Evolutionary conservation across 2,888 invertebrate genomes (phyloP), one percentile per base, ranked within the genome.

Genomic region (Hipparchia semele): DNA sequence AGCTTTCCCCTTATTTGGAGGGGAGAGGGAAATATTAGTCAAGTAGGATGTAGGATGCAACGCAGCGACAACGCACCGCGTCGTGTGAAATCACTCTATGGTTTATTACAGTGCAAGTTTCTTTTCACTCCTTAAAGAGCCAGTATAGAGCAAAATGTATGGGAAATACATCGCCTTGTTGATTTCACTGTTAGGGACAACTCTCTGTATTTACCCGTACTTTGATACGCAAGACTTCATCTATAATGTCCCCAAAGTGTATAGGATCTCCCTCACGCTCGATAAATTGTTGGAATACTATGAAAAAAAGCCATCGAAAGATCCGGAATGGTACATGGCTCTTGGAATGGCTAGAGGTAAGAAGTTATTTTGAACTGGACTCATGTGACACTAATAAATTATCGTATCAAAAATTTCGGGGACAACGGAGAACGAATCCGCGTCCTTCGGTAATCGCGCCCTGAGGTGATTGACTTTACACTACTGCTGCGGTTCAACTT

Each of bases 171-270:
- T 88, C 81, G 87, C 81, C 71, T 80, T 88, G 77, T 80, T 90
- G 64, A 78, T 80, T 10, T 76, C 79, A 56, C 68, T 86, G 12
- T 74, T 82, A 4, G 75, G 80, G 46, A 33, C 73, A 10, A 80
- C 78, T 71, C 75, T 78, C n/a, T 84, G 86, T 54, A 92, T 93
- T 72, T 94, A 94, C 76, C 93, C 94, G 2, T 94, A 92, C 75
- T 94, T 93, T 73, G 94, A 94, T 75, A 94, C 94, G 1, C 93
- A 94, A 78, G 94, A 93, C 74, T 93, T 93, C 75, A 93, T 94
- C 58, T 94, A 94, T 73, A 94, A 94, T 83, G 86, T 94, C n/a
- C 93, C 94, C 0, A 93, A 94, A 81, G 94, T 92, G 23, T 94
- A 86, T 72, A 85, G 94, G 77, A 87, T 94, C 77, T 91, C 92